Evolutionary conservation across 2,888 invertebrate genomes (phyloP).

Genomic region (Rhopalosiphum nymphaeae): DNA sequence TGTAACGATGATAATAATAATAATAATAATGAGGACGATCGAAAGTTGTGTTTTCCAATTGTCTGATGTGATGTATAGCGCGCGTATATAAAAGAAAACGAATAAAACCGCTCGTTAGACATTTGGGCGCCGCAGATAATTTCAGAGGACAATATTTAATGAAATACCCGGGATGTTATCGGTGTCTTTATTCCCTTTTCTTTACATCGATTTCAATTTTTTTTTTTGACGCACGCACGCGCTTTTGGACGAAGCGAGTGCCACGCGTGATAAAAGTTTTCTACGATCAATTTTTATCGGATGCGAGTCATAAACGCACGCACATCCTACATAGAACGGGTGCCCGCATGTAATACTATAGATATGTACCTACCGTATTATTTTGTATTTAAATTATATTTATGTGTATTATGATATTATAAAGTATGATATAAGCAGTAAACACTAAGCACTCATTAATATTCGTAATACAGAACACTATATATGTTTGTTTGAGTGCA

Average conservation of each 20-base stretch:
- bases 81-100: not conserved
- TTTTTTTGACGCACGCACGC: not conserved
- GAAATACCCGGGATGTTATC: not conserved
- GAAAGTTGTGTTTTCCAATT: not conserved
- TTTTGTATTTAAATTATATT: not conserved
- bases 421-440: not conserved
- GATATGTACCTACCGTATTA: not conserved
- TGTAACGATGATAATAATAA: not conserved
- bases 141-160: not conserved
- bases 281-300: not conserved
- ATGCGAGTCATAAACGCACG: not conserved
- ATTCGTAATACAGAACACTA: not conserved
- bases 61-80: not conserved
- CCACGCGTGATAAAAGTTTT: not conserved
- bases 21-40: not conserved
- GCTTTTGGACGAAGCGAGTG: no score
- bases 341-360: not conserved
- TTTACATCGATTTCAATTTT: not conserved
- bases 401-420: not conserved
- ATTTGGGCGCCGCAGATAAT: not conserved
- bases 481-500: not conserved
- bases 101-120: constrained; percentile 22
- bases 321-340: not conserved
- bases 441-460: not conserved
- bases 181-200: not conserved